Evolutionary conservation across 2,113 vertebrate genomes (phyloP), one percentile per base, ranked within the genome.

Genomic region (Odontesthes bonariensis): DNA sequence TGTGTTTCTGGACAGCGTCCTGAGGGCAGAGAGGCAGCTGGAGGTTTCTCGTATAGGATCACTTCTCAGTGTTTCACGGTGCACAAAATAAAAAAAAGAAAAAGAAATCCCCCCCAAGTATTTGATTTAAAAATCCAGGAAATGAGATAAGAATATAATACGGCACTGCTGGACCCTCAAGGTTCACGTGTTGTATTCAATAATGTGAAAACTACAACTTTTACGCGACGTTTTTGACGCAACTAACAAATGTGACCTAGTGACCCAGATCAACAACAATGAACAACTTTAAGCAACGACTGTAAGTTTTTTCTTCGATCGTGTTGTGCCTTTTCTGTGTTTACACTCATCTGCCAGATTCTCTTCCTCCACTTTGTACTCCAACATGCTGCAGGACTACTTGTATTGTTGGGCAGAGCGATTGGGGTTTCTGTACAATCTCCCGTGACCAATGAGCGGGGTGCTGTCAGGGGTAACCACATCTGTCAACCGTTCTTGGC

Each of bases 381-480:
- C 85, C 5, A 27, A 68, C 89, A 53, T 86, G 87, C 91, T 72
- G 89, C 91, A 90, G 88, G 89, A 92, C 82, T 85, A 82, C 85
- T 65, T 59, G 83, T 88, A 88, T 88, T 89, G 92, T 93, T 86
- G 86, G 79, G 75, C 82, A 86, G 90, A 90, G 89, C 82, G 91
- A 90, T 89, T 84, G 89, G 90, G 91, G 91, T 78, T 92, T 91
- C 83, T 84, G 77, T 87, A 92, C 88, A 91, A 90, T 93, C 88
- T 92, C 88, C 85, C 82, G 87, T 92, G 90, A 85, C 95, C 94
- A 95, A 96, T 97, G 94, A 95, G 88, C 82, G 89, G 77, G 93
- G 94, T 92, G 95, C 95, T 96, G 95, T 95, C 95, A 96, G 94
- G 92, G 95, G 95, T 95, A 95, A 95, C 95, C 95, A 95, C 96